Evolutionary conservation across 64 coral and sea anemone genomes (phyloP), one percentile per base, ranked within the genome.

Genomic region (Cladopsammia gracilis): DNA sequence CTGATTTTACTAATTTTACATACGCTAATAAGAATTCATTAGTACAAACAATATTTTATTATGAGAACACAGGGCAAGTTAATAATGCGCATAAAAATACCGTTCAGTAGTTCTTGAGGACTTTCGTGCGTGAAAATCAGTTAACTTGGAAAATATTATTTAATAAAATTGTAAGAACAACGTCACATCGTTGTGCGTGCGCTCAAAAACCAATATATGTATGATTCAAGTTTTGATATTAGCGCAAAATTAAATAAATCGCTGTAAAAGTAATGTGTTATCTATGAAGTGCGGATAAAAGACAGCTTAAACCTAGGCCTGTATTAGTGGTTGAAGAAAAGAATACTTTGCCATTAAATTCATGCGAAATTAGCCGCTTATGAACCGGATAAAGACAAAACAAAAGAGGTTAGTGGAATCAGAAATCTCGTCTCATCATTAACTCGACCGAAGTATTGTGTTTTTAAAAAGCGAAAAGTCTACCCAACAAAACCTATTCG

Each of bases 321-420:
- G 54, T 22, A 79, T 79, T 79, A 79, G 54, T 42, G 24, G 53
- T 59, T 42, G 77, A 60, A 18, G 56, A 16, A 6, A 59, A 58
- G 11, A 59, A 79, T 42, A 58, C 23, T 59, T 60, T 58, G 12
- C 56, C 45, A 64, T 64, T 64, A 82, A 82, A 82, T 64, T 64
- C 42, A 48, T 64, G 58, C 47, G 58, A 59, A 61, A 84, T 82
- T 67, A 49, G 44, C 45, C 43, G 10, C 61, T 84, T 68, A 62
- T 67, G 8, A 67, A 19, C 20, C 78, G 58, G 16, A 47, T 48
- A 20, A 64, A 10, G 14, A 20, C 13, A 20, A 48, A 58, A 82
- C 77, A 82, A 82, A 82, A 65, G 25, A 11, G 19, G 19, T 51
- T 25, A 47, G 44, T 20, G 42, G 62, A 67, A 82, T 46, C 18